These are phyloP conservation scores for Paradisaea rubra DNA, from an alignment of 2,113 vertebrate species.

Conservation along the genomic window DNA sequence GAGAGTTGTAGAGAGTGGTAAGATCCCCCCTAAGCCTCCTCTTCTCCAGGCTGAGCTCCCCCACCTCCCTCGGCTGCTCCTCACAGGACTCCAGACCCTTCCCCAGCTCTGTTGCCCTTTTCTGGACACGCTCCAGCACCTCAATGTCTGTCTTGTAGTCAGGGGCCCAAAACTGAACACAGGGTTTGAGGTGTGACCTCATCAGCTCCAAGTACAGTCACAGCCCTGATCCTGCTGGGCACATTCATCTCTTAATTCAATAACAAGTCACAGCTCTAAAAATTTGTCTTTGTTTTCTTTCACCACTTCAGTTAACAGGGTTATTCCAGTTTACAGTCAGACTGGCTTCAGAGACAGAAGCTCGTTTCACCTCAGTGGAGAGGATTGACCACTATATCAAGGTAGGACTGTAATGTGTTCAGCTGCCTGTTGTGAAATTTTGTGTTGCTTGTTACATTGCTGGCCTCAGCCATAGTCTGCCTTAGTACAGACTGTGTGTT, in stretches of 20 bases:
- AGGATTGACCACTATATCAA: conserved; percentile 91
- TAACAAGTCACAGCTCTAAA: neutral
- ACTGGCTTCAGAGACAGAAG: conserved; percentile 90
- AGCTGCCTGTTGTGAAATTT: neutral
- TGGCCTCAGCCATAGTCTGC: neutral
- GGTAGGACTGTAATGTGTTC: conserved; percentile 61
- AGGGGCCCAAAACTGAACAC: neutral
- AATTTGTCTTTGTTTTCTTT: neutral
- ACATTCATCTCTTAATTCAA: neutral
- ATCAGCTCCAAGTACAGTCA: neutral
- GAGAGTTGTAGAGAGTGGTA: neutral
- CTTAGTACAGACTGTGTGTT: neutral
- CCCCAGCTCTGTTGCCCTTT: neutral
- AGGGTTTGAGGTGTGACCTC: neutral
- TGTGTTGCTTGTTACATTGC: neutral
- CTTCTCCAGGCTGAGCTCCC: neutral
- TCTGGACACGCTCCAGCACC: neutral
- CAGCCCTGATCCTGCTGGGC: neutral
- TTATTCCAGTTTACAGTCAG: conserved; percentile 94
- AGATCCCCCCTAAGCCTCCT: neutral
- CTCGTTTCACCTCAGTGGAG: conserved; percentile 91
- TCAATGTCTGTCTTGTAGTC: neutral
- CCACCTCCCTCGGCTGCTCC: neutral
- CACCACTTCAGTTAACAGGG: conserved; percentile 78
- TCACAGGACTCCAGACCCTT: neutral